Base-by-base conservation (phyloP, 2,113 vertebrate genomes). In the Prunella fulvescens region DNA sequence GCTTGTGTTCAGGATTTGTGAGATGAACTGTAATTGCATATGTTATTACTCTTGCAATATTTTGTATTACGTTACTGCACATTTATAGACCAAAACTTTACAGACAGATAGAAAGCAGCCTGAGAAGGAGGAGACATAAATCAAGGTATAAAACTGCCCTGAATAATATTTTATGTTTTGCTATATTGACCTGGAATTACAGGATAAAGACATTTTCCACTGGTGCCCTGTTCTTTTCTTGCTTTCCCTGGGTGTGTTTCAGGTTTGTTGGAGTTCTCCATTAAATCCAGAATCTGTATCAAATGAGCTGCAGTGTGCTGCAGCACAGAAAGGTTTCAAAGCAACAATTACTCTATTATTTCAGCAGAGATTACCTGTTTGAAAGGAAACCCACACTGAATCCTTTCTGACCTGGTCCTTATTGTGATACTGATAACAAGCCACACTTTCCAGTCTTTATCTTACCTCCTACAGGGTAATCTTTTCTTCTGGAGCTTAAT, bases 401-500 rank as follows among this genome's bases (percentile, higher is more conserved):
- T 96, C 89, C 90, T 97, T 97, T 90, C 96, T 97, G 97, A 97
- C 96, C 96, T 64, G 84, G 93, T 97, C 94, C 94, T 98, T 96
- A 96, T 94, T 97, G 97, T 97, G 97, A 88, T 96, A 93, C 96
- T 97, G 97, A 98, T 98, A 97, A 98, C 93, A 86, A 95, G 97
- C 95, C 97, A 98, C 97, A 96, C 98, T 98, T 97, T 96, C 96
- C 96, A 95, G 95, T 82, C 90, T 96, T 98, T 98, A 98, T 97
- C 98, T 97, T 95, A 90, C 97, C 97, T 98, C 96, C 97, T 91
- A 87, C 23, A 71, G 96, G 95, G 96, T 96, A 97, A 98, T 98
- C 97, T 97, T 97, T 97, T 96, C 95, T 97, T 95, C 94, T 97
- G 96, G 92, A 97, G 96, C 97, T 98, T 97, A 98, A 97, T 98